Conservation (phyloP, 2,113 vertebrate genomes). For the Chlamydotis undulata region DNA sequence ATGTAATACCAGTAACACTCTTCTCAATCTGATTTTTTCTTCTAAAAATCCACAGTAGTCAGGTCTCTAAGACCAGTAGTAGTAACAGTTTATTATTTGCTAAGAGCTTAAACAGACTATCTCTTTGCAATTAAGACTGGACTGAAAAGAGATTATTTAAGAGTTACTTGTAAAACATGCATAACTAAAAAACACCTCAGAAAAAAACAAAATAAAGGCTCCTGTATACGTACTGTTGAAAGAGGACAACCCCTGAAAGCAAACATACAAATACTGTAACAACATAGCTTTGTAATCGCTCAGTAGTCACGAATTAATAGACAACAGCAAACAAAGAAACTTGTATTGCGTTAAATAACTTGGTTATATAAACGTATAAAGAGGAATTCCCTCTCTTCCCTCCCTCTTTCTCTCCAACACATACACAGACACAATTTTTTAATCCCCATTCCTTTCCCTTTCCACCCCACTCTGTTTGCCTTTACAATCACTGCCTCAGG, state of each 20-base stretch:
- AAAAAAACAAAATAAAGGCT: neutral
- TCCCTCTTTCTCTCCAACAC: neutral
- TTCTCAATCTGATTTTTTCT: neutral
- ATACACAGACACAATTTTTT: neutral
- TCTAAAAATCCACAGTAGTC: neutral
- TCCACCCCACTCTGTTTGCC: neutral
- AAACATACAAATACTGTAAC: neutral
- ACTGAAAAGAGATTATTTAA: neutral
- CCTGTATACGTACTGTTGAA: neutral
- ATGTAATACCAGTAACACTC: neutral
- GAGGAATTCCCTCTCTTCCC: neutral
- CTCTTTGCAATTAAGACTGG: neutral
- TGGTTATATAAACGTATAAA: neutral
- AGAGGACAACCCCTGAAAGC: neutral
- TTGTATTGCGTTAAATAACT: neutral
- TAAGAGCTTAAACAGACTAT: neutral
- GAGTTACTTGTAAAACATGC: neutral
- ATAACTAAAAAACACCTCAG: neutral
- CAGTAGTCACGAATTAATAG: neutral
- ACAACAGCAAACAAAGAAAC: neutral
- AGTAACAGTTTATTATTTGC: neutral
- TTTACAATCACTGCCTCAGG: neutral
- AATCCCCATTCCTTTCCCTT: neutral
- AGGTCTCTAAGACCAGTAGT: neutral
- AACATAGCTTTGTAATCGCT: neutral